These are phyloP conservation scores for Scartelaos histophorus DNA, from an alignment of 2,113 vertebrate species.

Conservation along the genomic window DNA sequence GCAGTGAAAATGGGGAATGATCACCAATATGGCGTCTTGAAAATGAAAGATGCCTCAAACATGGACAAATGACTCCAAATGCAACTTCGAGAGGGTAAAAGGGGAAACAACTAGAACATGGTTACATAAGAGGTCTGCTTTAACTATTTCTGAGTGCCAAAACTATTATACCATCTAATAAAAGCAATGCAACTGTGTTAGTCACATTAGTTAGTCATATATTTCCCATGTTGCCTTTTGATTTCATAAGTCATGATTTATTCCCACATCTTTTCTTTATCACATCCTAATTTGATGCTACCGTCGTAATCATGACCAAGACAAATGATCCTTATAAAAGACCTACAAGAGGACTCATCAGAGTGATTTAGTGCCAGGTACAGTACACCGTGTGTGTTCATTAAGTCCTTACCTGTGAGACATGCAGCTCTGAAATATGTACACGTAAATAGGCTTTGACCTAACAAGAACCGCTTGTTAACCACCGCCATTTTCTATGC, in stretches of 20 bases:
- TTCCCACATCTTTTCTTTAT: neutral
- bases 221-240: no score
- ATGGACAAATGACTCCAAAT: no score
- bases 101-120: no score
- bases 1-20: no score
- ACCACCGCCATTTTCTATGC: constrained; percentile 57
- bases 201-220: no score
- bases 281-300: neutral
- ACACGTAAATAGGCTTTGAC: constrained; percentile 48
- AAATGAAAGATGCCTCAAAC: no score
- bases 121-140: no score
- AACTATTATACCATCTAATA: no score
- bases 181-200: no score
- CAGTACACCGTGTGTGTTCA: constrained; percentile 8
- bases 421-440: constrained; percentile 40
- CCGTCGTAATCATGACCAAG: neutral
- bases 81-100: no score
- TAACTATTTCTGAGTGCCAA: no score
- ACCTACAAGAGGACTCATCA: neutral
- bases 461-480: constrained; percentile 68
- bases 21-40: no score
- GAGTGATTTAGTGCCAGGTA: neutral
- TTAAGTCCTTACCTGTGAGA: constrained; percentile 18
- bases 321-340: neutral
- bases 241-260: neutral